Evolutionary conservation across 2,797 vertebrate genomes (phyloP), one percentile per base, ranked within the genome.

Genomic region (Etheostoma perlongum): DNA sequence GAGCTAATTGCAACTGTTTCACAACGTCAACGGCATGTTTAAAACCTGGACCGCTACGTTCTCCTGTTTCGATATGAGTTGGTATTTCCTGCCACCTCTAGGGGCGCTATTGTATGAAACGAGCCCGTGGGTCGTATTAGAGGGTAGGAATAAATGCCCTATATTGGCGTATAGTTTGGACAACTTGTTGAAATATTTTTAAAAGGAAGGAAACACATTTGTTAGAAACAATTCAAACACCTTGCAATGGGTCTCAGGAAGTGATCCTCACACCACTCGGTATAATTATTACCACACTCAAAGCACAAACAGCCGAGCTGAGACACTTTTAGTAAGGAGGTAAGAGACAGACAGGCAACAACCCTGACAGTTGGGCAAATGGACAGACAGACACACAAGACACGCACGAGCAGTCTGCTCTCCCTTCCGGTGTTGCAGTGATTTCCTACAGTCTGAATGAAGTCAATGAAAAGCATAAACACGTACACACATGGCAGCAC

Each of bases 401-500:
- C 67, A 27, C 48, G 46, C 57, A 76, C 7, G 6, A 67, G 52
- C 72, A 27, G 72, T 19, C 62, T 61, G 30, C n/a, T 58, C 67
- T 57, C 64, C 55, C 14, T 67, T 7, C 58, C 58, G 48, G 51
- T 69, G 33, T 78, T n/a, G 1, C 73, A 42, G 42, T 5, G 13
- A 21, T 76, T 76, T 60, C 49, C 79, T 66, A 33, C 55, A 68
- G 64, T 67, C 58, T 89, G 57, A 67, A 63, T 69, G 57, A 70
- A 83, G 73, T 83, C 65, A 70, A 10, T 64, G 74, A 60, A 57
- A 53, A 61, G 55, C 23, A 77, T 6, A 42, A 2, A 68, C 70
- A 84, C 51, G 67, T 3, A 69, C 23, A 47, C 46, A 14, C 42
- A 48, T 10, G n/a, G 10, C 59, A 13, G n/a, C 42, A 9, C 70